phyloP scores from a whole-genome alignment of 1,140 invertebrate genomes.

The Microplitis mediator region DNA sequence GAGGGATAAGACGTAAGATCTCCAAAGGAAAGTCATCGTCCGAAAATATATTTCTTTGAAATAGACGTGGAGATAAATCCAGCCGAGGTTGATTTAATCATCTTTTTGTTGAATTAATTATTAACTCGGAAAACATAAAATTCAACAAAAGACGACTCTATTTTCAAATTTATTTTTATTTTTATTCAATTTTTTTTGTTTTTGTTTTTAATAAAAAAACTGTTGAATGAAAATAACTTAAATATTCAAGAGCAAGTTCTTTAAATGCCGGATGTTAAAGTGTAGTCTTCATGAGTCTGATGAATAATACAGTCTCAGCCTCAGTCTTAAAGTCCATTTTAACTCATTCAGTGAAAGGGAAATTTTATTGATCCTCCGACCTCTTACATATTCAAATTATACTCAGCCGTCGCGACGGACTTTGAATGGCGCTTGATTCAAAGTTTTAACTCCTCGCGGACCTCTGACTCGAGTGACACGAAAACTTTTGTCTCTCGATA shows the following conservation, averaged over 20 bases:
- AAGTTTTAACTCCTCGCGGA: conserved; percentile 26
- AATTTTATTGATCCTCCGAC: conserved; percentile 35
- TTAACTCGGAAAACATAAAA: too few species aligned
- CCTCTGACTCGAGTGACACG: conserved; percentile 13
- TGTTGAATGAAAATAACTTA: background rate
- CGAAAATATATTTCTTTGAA: background rate
- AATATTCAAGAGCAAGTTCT: background rate
- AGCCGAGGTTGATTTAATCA: background rate
- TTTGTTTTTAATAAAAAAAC: too few species aligned
- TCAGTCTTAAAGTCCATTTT: conserved; percentile 29
- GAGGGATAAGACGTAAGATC: conserved; percentile 34
- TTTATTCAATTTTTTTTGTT: too few species aligned
- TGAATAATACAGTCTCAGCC: background rate
- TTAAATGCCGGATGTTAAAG: background rate
- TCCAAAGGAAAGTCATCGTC: background rate
- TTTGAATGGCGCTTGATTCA: conserved; percentile 37
- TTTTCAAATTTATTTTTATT: too few species aligned
- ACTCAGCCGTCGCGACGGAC: conserved; percentile 14
- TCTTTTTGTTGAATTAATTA: background rate
- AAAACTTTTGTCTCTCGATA: conserved; percentile 18
- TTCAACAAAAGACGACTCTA: too few species aligned
- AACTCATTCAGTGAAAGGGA: conserved; percentile 34
- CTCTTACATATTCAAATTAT: conserved; percentile 41
- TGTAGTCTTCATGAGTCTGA: background rate
- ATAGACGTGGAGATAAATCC: background rate